These are phyloP conservation scores for Hofmannophila pseudospretella DNA, from an alignment of 2,888 invertebrate genomes.

Conservation along the genomic window DNA sequence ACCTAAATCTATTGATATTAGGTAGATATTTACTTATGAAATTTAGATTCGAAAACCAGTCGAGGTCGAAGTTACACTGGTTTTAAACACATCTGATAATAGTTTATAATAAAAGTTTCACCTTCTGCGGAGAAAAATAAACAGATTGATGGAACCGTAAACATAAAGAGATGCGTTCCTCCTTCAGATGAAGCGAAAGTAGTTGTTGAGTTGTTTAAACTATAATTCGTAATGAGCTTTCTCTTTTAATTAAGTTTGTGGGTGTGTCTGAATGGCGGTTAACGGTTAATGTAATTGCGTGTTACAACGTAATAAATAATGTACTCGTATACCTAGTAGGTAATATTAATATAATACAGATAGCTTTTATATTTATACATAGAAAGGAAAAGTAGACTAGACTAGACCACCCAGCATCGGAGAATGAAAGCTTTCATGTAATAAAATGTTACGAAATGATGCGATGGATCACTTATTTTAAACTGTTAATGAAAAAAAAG, in stretches of 20 bases:
- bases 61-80: too few relatives aligned
- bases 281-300: neutral
- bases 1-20: too few relatives aligned
- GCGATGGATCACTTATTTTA: too few relatives aligned
- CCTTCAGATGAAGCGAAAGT: conserved; percentile 36
- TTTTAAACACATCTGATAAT: too few relatives aligned
- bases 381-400: neutral
- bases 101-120: too few relatives aligned
- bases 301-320: neutral
- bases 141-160: neutral
- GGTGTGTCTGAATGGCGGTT: conserved; percentile 12
- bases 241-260: conserved; percentile 34
- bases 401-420: neutral
- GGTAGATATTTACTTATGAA: too few relatives aligned
- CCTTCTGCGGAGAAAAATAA: neutral
- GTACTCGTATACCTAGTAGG: too few relatives aligned
- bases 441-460: neutral
- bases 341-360: too few relatives aligned
- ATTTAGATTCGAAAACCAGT: too few relatives aligned
- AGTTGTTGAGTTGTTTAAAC: conserved; percentile 11
- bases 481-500: conserved; percentile 1
- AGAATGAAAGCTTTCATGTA: neutral
- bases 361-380: too few relatives aligned
- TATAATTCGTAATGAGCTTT: conserved; percentile 32
- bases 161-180: conserved; percentile 12